Base-by-base conservation (phyloP, 2,888 invertebrate genomes). In the Patella pellucida region DNA sequence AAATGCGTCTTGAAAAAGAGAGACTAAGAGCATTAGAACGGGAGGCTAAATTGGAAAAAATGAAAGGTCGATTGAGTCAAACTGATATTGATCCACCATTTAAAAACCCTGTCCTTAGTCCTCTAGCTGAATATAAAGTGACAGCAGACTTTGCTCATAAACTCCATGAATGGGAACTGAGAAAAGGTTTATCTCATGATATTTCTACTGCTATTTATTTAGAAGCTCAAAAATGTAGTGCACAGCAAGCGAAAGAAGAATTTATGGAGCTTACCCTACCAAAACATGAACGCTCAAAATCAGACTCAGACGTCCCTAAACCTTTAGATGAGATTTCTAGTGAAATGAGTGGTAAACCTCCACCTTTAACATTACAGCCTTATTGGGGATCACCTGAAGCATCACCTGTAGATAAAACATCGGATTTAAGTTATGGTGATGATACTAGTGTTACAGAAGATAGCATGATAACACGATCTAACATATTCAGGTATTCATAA, bases 61-160 rank as follows among this genome's bases (percentile, higher is more conserved):
- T 94, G 86, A 92, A 93, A 79, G 92, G 92, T 75, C 93, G 94
- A 5, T 92, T 93, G 77, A 93, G 93, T 67, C 87, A 87, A 72
- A 79, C 85, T 4, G 87, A 88, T 19, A 79, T 84, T 2, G 82
- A 94, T 0, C 95, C 96, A 0, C 94, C 95, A 75, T 95, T 96
- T 89, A 84, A 84, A 94, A 95, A 88, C 96, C 96, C 87, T 94
- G 96, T 92, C 95, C 77, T 85, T 0, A 83, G 85, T 77, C 86
- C 86, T 1, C 77, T 87, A 41, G 84, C 84, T 56, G 85, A 86
- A 71, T 85, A 86, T 68, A 87, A 94, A 7, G 96, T 97, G 83
- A 96, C 96, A 0, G 93, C 96, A 69, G 96, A 96, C 83, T 97
- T 97, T 90, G 96, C 96, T 0, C 94, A 95, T 50, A 96, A 96